A percentile compares a stretch with the other conserved stretches of the same genome.
These are phyloP conservation scores for Bombus cullumanus DNA, from an alignment of 1,140 invertebrate species.

Conservation along the genomic window DNA sequence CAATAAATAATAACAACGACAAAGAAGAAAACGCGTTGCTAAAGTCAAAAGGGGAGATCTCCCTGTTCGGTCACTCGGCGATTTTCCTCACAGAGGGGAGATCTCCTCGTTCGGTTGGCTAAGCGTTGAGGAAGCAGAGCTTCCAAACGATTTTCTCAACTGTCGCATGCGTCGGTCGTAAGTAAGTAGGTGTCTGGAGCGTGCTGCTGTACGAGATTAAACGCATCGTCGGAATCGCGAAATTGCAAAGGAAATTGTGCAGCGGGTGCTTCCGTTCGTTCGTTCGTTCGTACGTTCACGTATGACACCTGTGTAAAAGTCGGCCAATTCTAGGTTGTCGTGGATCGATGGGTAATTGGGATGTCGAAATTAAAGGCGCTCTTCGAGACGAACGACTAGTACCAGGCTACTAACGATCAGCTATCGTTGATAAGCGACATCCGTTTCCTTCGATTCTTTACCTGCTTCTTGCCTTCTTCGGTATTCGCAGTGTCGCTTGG, in stretches of 20 bases:
- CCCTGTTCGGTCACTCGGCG: no score
- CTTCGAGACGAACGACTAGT: background rate
- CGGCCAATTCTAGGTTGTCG: conserved; percentile 43
- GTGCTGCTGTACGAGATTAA: background rate
- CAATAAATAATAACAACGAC: no score
- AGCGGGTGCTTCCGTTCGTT: background rate
- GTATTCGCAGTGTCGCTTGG: background rate
- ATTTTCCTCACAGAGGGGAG: no score
- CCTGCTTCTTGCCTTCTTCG: background rate
- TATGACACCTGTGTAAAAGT: conserved; percentile 27
- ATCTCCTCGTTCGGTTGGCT: no score
- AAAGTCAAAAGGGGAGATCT: no score
- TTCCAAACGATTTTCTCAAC: no score
- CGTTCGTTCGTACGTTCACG: background rate
- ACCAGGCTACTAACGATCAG: background rate
- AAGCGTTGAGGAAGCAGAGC: no score
- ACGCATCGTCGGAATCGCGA: conserved; percentile 9
- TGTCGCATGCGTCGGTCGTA: background rate
- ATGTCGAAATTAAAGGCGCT: conserved; percentile 32
- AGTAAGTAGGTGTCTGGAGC: background rate
- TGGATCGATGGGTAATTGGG: conserved; percentile 37
- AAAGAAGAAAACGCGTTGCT: no score
- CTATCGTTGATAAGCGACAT: background rate
- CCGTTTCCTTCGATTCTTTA: background rate
- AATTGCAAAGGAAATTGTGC: conserved; percentile 14